Base-by-base conservation (phyloP, 2,113 vertebrate species). In the Rhinogobius similis region DNA sequence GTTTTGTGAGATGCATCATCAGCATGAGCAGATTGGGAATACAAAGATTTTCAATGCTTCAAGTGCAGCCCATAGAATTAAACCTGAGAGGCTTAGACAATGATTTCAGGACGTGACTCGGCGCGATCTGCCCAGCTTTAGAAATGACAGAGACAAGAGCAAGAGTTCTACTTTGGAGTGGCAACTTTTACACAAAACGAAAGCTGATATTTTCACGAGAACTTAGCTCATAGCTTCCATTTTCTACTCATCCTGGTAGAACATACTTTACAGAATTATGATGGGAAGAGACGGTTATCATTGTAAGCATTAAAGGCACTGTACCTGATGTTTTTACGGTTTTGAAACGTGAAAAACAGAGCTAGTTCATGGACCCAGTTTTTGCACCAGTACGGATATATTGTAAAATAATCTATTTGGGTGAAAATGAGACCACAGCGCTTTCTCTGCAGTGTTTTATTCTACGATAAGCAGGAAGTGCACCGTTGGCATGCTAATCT, bases 21-120 rank as follows among this genome's bases (percentile, higher is more conserved):
- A 62, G 65, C 71, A 55, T 75, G 70, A 75, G 61, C 55, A 62
- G 71, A 61, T 65, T 36, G 48, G 62, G 48, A 38, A 66, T 24
- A 65, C 36, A 63, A 53, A 46, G 70, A 67, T 75, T 50, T 65
- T 46, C 62, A 36, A 44, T 77, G 56, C 43, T 64, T 72, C 59
- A 63, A 71, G 65, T 62, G 23, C 61, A 72, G 70, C 1, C 0
- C 27, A 48, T 58, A 62, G 38, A 72, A 65, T 69, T 24, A 64
- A 65, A 74, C 48, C 62, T 44, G 24, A 70, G 48, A 65, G 44
- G 70, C 36, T 65, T 68, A 68, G 21, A 5, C 24, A 65, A 63
- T 67, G 29, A 56, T 77, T 58, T 58, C 48, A 24, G 58, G 62
- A 70, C 48, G 62, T 72, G 38, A 76, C 58, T 65, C 5, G 0